Evolutionary conservation across 2,888 invertebrate genomes (phyloP).

Genomic region (Petrolisthes manimaculis): DNA sequence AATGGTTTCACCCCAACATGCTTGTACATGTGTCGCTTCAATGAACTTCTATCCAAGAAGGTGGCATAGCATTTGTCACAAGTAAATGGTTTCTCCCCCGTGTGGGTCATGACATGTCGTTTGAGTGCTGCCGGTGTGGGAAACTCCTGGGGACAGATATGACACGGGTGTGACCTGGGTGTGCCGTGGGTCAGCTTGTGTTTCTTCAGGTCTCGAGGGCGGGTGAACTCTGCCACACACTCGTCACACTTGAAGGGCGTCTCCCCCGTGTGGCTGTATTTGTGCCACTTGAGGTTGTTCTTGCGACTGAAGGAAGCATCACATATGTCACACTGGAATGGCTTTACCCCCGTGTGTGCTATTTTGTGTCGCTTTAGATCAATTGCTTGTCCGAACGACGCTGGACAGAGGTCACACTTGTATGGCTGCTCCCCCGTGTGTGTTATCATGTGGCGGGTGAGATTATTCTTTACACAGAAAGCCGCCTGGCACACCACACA

Average conservation of each 20-base stretch:
- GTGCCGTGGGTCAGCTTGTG: slow-evolving; percentile 49
- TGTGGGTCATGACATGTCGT: slow-evolving; percentile 54
- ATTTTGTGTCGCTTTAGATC: slow-evolving; percentile 59
- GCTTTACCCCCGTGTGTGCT: slow-evolving; percentile 57
- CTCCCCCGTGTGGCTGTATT: slow-evolving; percentile 55
- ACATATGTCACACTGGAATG: slow-evolving; percentile 54
- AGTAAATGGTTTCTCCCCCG: slow-evolving; percentile 49
- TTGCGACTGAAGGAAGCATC: slow-evolving; percentile 59
- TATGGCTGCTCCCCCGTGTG: slow-evolving; percentile 62
- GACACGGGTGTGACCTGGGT: slow-evolving; percentile 35
- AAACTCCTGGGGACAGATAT: slow-evolving; percentile 45
- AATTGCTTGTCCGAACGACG: slow-evolving; percentile 57
- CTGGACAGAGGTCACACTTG: slow-evolving; percentile 55
- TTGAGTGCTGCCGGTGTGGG: slow-evolving; percentile 37
- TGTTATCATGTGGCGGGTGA: slow-evolving; percentile 58
- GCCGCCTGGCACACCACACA: slow-evolving; percentile 54
- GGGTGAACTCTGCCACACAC: slow-evolving; percentile 43
- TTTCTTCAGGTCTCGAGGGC: slow-evolving; percentile 59
- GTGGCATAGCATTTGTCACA: slow-evolving; percentile 58
- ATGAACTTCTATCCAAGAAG: slow-evolving; percentile 53
- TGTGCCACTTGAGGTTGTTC: slow-evolving; percentile 58
- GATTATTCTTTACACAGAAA: slow-evolving; percentile 60
- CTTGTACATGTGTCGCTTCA: slow-evolving; percentile 60
- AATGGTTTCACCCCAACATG: slow-evolving; percentile 51
- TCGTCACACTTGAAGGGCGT: slow-evolving; percentile 58